Evolutionary conservation across 2,888 invertebrate species (phyloP).

Genomic region (Parnassius apollo): DNA sequence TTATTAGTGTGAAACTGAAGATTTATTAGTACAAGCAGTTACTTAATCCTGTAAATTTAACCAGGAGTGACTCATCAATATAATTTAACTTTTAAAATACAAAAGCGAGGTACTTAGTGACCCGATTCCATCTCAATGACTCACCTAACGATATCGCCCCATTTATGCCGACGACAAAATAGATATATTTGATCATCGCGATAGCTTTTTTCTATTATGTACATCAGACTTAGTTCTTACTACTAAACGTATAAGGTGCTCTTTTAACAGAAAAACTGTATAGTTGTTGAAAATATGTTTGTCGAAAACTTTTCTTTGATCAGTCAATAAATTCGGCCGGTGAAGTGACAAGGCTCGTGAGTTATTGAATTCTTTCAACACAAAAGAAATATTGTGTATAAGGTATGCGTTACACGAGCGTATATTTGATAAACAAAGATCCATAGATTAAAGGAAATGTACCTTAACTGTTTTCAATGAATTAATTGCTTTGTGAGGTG

Average conservation of each 20-base stretch:
- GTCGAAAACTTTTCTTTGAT: slow-evolving; percentile 37
- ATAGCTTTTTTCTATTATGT: slow-evolving; percentile 1
- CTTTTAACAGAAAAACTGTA: slow-evolving; percentile 2
- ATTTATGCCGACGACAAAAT: slow-evolving; percentile 18
- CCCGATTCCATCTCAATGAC: slow-evolving; percentile 36
- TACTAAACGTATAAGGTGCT: slow-evolving; percentile 14
- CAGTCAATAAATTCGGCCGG: slow-evolving; percentile 35
- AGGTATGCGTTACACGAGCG: slow-evolving; percentile 6
- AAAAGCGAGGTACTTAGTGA: slow-evolving; percentile 31
- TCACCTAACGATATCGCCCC: slow-evolving; percentile 33
- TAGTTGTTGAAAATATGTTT: slow-evolving; percentile 11
- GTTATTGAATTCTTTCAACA: slow-evolving; percentile 30
- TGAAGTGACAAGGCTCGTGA: slow-evolving; percentile 30
- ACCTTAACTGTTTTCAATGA: neutral
- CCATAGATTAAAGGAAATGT: slow-evolving; percentile 18
- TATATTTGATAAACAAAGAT: slow-evolving; percentile 14
- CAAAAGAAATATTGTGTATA: slow-evolving; percentile 22
- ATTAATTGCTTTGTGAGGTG: slow-evolving; percentile 7
- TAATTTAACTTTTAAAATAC: slow-evolving; percentile 42
- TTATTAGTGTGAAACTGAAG: too few relatives aligned
- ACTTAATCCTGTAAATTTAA: neutral
- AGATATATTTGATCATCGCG: slow-evolving; percentile 14
- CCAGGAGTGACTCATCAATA: slow-evolving; percentile 16
- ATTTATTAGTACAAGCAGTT: neutral
- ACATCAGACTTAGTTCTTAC: slow-evolving; percentile 14